phyloP scores from a whole-genome alignment of 2,888 invertebrate genomes.

The Vandiemenella viatica region DNA sequence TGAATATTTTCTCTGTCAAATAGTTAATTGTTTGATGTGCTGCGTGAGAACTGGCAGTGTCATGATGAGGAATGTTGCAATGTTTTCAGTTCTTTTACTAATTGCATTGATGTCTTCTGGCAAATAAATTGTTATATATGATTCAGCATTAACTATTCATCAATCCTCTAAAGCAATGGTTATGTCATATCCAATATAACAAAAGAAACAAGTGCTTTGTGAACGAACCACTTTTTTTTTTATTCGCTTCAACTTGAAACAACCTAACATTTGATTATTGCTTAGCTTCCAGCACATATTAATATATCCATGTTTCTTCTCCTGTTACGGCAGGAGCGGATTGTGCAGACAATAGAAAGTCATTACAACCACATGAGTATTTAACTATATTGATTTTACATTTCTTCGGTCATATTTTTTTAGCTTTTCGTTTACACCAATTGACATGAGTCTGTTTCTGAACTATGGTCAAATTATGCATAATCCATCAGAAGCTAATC shows the following conservation, averaged over 20 bases:
- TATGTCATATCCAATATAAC: no score
- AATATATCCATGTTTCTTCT: background rate
- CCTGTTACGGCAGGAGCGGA: background rate
- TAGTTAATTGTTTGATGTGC: background rate
- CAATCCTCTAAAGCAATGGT: no score
- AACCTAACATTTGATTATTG: background rate
- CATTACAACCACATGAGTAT: no score
- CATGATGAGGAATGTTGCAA: background rate
- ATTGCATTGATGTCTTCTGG: background rate
- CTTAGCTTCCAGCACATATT: background rate
- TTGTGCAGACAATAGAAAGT: no score
- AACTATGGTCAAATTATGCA: background rate
- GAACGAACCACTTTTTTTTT: no score
- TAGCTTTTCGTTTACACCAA: no score
- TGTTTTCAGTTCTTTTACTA: background rate
- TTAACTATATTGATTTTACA: background rate
- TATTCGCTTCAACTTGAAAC: background rate
- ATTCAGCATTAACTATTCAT: no score
- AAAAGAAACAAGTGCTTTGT: no score
- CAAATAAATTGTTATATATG: no score
- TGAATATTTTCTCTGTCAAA: background rate
- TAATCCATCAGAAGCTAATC: background rate
- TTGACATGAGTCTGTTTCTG: no score
- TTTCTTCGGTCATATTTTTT: background rate
- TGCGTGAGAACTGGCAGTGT: background rate